Conservation (phyloP, 2,113 vertebrate species). For the Cyrtonyx montezumae region DNA sequence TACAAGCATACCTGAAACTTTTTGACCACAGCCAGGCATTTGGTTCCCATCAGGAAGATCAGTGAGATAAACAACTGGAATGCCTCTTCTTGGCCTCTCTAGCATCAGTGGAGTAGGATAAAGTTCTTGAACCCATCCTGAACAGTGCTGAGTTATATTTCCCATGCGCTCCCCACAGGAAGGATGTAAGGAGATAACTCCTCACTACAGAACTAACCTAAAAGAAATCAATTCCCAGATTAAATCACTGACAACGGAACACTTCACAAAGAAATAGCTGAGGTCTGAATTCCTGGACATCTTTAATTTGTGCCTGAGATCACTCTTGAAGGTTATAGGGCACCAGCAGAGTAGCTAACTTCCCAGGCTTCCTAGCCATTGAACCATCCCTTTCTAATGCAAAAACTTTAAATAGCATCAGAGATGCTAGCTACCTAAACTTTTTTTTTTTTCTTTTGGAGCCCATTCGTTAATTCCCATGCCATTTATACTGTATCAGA, state of each 20-base stretch:
- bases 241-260: fast-evolving
- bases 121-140: neutral
- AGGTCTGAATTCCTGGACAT: neutral
- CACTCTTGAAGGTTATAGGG: fast-evolving
- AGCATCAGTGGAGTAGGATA: fast-evolving
- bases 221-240: neutral
- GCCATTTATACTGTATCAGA: neutral
- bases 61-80: neutral
- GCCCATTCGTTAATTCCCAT: neutral
- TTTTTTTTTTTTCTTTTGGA: neutral
- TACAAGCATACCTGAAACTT: fast-evolving
- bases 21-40: neutral
- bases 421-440: neutral
- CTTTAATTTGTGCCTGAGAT: neutral
- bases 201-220: fast-evolving
- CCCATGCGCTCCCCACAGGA: neutral
- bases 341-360: neutral
- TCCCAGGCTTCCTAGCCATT: neutral
- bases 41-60: neutral
- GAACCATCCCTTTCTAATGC: fast-evolving
- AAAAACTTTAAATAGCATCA: neutral
- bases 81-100: neutral
- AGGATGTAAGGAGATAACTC: neutral
- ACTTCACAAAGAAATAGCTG: fast-evolving
- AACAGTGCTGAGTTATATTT: fast-evolving